Base-by-base conservation (phyloP, 2,888 invertebrate species). In the Synanthedon tipuliformis region DNA sequence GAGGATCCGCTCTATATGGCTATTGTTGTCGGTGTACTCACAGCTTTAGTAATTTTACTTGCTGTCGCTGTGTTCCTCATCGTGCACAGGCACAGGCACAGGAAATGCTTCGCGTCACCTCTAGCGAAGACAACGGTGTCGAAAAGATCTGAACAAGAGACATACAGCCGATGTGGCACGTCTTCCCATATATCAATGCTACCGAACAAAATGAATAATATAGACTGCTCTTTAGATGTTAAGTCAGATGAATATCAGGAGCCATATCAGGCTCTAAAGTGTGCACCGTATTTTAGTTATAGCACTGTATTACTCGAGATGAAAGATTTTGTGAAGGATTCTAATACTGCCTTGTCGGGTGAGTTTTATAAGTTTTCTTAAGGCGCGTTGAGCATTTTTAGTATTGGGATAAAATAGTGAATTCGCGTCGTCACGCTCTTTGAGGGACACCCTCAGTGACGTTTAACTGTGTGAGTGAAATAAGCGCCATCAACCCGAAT, bases 221-320 rank as follows among this genome's bases (percentile, higher is more conserved):
- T 90, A 71, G 89, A 89, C 59, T 89, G 89, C 64, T 85, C 88
- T 52, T 80, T 89, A 65, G 90, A 90, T 65, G 88, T 91, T 62
- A 90, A 91, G 71, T 89, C 92, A 50, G 92, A 92, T 68, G 92
- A 93, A 71, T 94, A 94, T 77, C 93, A 93, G 69, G 94, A 94
- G 80, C 94, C 94, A 48, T 93, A 93, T 76, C 93, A 93, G 77
- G 92, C 92, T 16, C 80, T 93, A 61, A 91, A 92, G 73, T 92
- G 92, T 69, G 91, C 93, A 12, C 93, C 93, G 3, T 93, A 93
- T 75, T 93, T 92, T 75, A 92, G 91, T 71, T 93, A 93, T 81
- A 92, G 92, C 74, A 91, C 92, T 34, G 92, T 93, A 51, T 89
- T 93, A 66, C 89, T 93, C 81, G 93, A 93, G 80, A 93, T 93